Conservation (phyloP, 2,888 invertebrate species). For the Andrena chrysosceles region DNA sequence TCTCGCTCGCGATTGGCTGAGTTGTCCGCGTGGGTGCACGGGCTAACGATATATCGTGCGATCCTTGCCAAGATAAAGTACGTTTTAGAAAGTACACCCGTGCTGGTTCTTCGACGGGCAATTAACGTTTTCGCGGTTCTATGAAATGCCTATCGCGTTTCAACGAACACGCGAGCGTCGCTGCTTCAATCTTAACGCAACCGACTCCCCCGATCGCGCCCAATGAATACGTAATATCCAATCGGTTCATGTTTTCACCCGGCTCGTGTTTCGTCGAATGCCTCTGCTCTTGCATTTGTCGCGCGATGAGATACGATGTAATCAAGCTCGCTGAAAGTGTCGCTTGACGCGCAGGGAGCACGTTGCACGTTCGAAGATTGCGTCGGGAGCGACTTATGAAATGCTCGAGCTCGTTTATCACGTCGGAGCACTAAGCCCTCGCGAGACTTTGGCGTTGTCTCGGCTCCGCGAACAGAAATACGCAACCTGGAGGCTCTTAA, state of each 20-base stretch:
- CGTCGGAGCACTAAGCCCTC: constrained; percentile 26
- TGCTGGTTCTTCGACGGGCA: constrained; percentile 26
- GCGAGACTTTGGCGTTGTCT: constrained; percentile 7
- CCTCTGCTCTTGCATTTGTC: not conserved
- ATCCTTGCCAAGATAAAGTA: constrained; percentile 57
- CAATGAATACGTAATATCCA: not conserved
- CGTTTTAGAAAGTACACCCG: constrained; percentile 59
- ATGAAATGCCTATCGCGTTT: constrained; percentile 11
- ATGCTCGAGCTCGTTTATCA: constrained; percentile 41
- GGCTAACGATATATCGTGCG: constrained; percentile 55
- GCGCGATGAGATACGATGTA: not conserved
- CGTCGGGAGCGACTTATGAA: constrained; percentile 27
- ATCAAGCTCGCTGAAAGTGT: constrained; percentile 32
- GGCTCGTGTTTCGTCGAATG: not conserved
- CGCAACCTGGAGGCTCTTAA: constrained; percentile 7
- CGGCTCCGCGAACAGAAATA: constrained; percentile 33
- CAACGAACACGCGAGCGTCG: not conserved
- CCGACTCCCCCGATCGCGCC: not conserved
- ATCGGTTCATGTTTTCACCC: not conserved
- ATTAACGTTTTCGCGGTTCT: constrained; percentile 56
- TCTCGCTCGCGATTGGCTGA: constrained; percentile 55
- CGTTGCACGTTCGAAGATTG: constrained; percentile 15
- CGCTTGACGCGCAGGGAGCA: constrained; percentile 27
- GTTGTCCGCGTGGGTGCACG: constrained; percentile 56
- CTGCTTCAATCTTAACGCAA: not conserved